phyloP scores from a whole-genome alignment of 2,113 vertebrate species.

The Chloroceryle aenea region DNA sequence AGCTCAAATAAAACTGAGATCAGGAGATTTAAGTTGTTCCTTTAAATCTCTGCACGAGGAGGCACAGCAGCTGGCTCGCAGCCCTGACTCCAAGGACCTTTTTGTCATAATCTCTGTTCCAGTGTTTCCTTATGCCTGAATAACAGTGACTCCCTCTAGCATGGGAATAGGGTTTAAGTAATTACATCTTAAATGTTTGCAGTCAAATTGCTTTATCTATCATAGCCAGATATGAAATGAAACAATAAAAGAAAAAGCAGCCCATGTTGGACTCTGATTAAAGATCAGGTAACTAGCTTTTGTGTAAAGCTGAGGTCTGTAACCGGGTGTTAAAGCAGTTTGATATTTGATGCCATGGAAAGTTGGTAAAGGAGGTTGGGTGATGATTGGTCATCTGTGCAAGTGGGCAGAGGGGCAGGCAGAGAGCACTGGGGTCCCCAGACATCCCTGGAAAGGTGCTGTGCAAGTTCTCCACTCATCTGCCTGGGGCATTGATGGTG shows the following conservation, averaged over 20 bases:
- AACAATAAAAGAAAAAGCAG: background rate
- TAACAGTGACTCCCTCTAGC: conserved; percentile 18
- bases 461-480: background rate
- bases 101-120: conserved; percentile 46
- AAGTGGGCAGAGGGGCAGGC: background rate
- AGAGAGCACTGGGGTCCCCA: background rate
- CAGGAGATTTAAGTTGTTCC: conserved; percentile 8
- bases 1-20: conserved; percentile 28
- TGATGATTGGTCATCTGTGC: background rate
- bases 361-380: background rate
- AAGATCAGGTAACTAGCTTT: background rate
- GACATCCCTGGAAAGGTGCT: background rate
- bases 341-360: background rate
- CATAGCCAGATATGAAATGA: background rate
- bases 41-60: background rate
- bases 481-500: background rate
- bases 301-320: background rate
- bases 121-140: conserved; percentile 25
- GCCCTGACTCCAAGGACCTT: conserved; percentile 49
- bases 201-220: background rate
- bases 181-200: conserved; percentile 15
- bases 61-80: background rate
- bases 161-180: conserved; percentile 16
- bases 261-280: background rate
- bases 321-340: background rate